phyloP scores from a whole-genome alignment of 2,113 vertebrate species.

The Tautogolabrus adspersus region DNA sequence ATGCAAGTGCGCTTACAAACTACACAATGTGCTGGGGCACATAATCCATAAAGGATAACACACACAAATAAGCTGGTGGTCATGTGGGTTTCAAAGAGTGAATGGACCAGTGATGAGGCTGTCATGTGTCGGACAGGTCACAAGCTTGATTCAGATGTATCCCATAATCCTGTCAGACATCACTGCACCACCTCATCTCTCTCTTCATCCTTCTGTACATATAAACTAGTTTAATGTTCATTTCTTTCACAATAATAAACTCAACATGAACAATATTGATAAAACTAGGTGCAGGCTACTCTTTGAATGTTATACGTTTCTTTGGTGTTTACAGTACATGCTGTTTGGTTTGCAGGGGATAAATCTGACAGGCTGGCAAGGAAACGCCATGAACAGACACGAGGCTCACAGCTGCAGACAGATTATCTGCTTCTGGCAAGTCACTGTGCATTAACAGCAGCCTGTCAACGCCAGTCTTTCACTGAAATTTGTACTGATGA shows the following conservation, averaged over 20 bases:
- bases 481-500: not conserved
- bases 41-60: slow-evolving; percentile 7
- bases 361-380: not conserved
- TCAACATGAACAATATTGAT: not conserved
- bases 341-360: not conserved
- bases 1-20: not conserved
- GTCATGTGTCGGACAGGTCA: slow-evolving; percentile 10
- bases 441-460: slow-evolving; percentile 5
- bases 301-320: not conserved
- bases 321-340: not conserved
- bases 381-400: slow-evolving; percentile 5
- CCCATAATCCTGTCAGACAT: slow-evolving; percentile 15
- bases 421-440: slow-evolving; percentile 37
- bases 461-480: slow-evolving; percentile 25
- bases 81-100: slow-evolving; percentile 26
- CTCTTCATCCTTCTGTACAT: not conserved
- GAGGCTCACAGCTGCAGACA: slow-evolving; percentile 15
- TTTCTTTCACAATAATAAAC: not conserved
- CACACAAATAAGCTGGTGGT: slow-evolving; percentile 5
- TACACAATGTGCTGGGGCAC: slow-evolving; percentile 19
- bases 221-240: not conserved
- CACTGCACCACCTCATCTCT: not conserved
- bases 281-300: not conserved
- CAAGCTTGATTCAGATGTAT: slow-evolving; percentile 7
- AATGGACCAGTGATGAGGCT: slow-evolving; percentile 23